Base-by-base conservation (phyloP, 1,140 invertebrate species). In the Brachystomella parvula region DNA sequence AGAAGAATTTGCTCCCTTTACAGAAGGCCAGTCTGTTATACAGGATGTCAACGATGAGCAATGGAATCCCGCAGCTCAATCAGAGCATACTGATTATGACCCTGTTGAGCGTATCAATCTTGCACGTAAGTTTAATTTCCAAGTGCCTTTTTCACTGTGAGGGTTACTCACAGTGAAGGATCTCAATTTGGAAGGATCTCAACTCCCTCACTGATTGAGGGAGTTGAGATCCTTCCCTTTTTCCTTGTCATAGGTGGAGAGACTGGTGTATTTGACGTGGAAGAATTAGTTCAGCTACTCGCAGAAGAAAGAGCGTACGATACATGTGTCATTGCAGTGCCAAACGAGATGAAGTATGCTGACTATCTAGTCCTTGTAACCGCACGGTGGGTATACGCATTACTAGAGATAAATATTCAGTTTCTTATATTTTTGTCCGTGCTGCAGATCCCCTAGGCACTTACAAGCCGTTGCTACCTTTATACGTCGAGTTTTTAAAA, bases 211-310 rank as follows among this genome's bases (percentile, higher is more conserved):
- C 35, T 19, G 35, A 6, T 19, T 39, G 6, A 6, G 6, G 35
- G 19, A 19, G 6, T 39, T 39, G 35, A 19, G 6, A 6, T 39
- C 6, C 19, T 19, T 39, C 35, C 19, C 35, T 39, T 6, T 39
- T 19, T 39, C 6, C 35, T 80, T 28, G 71, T 62, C 29, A 32
- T 24, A 94, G 90, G 86, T 75, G 92, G 91, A 1, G 74, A 82
- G 64, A 83, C 75, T 69, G 90, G 90, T 26, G 90, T 94, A 0
- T 93, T 86, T 78, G 91, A 94, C 74, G 83, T 96, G 35, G 87
- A 92, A 77, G 89, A 96, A 67, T 76, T 96, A 30, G 83, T 95
- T 0, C 81, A 86, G 19, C 75, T 92, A 47, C 77, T 97, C 21
- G 80, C 82, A 71, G 81, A 82, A 73, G 89, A 95, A 75, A 92